These are phyloP conservation scores for Eciton burchellii DNA, from an alignment of 1,140 invertebrate genomes.

Conservation along the genomic window DNA sequence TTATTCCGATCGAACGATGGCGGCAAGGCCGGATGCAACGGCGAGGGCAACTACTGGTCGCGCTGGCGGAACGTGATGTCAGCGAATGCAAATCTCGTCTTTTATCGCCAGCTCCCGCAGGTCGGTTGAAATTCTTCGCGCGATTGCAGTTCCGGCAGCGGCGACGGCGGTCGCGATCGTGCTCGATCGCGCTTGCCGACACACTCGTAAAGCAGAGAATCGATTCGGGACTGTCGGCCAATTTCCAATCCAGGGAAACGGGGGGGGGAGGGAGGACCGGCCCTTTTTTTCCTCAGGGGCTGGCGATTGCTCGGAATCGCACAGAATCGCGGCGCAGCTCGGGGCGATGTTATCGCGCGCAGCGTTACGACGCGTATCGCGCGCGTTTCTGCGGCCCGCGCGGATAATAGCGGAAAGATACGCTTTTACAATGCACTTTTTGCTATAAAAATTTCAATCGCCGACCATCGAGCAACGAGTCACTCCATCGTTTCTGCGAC, in stretches of 20 bases:
- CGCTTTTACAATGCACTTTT: constrained; percentile 29
- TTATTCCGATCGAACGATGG: constrained; percentile 41
- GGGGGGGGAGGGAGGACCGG: constrained; percentile 4
- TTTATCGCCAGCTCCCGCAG: constrained; percentile 47
- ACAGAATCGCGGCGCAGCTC: constrained; percentile 39
- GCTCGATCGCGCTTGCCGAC: constrained; percentile 37
- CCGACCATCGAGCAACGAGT: neutral
- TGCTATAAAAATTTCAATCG: constrained; percentile 43
- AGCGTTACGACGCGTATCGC: neutral
- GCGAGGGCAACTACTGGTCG: constrained; percentile 24
- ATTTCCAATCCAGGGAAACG: constrained; percentile 43
- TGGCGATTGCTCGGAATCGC: constrained; percentile 13
- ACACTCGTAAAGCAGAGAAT: constrained; percentile 42
- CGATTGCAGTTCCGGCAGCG: constrained; percentile 3
- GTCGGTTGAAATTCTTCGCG: constrained; percentile 64
- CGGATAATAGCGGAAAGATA: constrained; percentile 43
- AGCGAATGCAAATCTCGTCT: constrained; percentile 66
- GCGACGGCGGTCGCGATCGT: neutral
- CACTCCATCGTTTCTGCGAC: neutral
- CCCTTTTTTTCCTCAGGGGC: too few relatives aligned
- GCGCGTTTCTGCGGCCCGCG: constrained; percentile 1
- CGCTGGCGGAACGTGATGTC: constrained; percentile 53
- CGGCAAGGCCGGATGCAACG: constrained; percentile 27
- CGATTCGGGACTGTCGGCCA: constrained; percentile 49
- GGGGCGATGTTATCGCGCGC: constrained; percentile 30